Base-by-base conservation (phyloP, 2,113 vertebrate species). In the Desmodus rotundus region DNA sequence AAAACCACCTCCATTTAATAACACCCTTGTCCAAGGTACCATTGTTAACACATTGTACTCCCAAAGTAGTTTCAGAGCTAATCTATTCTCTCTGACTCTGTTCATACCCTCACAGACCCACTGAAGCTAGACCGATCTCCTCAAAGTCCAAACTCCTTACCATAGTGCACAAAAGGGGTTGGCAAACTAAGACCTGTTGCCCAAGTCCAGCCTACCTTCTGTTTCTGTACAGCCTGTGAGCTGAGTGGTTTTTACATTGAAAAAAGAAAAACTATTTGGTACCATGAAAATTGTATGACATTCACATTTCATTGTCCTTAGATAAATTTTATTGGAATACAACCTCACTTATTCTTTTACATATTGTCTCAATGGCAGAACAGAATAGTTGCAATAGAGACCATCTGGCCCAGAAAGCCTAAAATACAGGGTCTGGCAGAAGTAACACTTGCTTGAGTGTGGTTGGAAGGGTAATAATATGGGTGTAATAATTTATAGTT, bases 201-300 rank as follows among this genome's bases (percentile, higher is more conserved):
- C 38, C 58, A 78, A 54, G 77, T 45, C 54, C 31, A 94, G 84
- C 33, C 22, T 50, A 36, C 45, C 19, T 12, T 72, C 45, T 89
- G 47, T 33, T 92, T 76, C 63, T 52, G 52, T 67, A 50, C 0
- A 86, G 67, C 47, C 13, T 82, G 12, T 84, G 73, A 90, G n/a
- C 52, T 73, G 52, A 70, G 81, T 67, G 26, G 43, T 80, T 94
- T 93, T 70, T 50, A 63, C 15, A 36, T 26, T 36, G 43, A 91
- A 73, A 77, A 85, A 92, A 36, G 7, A 68, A 92, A 81, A 65
- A 95, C 41, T 63, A 84, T 93, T 85, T 93, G 19, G 33, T 80
- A 61, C 85, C 2, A 38, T 81, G 63, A 93, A 87, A 88, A 94
- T 92, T 61, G 63, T 15, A 24, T 65, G 63, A 95, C 92, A 94